phyloP scores from a whole-genome alignment of 2,888 invertebrate genomes.

The Drosophila macrothrix region DNA sequence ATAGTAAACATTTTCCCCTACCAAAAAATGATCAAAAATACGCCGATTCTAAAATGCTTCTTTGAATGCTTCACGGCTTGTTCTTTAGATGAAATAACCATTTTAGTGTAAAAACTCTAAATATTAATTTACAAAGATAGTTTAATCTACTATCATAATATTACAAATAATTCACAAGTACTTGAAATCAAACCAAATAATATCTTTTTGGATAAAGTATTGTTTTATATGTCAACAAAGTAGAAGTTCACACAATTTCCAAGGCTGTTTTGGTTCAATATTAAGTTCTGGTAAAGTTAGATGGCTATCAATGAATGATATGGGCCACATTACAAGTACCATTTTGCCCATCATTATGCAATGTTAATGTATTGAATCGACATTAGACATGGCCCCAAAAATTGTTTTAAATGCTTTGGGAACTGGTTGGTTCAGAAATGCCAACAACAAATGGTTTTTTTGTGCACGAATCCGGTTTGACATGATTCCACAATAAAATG shows the following conservation, averaged over 20 bases:
- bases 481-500: conserved; percentile 72
- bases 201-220: background rate
- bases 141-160: background rate
- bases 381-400: conserved; percentile 59
- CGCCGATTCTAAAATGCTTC: background rate
- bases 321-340: background rate
- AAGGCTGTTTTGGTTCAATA: background rate
- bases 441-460: conserved; percentile 29
- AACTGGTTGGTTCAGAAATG: conserved; percentile 52
- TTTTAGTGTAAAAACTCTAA: background rate
- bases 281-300: background rate
- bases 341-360: conserved; percentile 56
- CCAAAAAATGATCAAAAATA: background rate
- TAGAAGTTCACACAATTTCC: background rate
- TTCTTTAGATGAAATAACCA: background rate
- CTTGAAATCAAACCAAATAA: background rate
- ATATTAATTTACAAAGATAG: background rate
- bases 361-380: conserved; percentile 55
- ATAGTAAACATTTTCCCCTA: background rate
- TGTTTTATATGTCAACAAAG: background rate
- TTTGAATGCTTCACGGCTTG: background rate
- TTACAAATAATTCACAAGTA: background rate
- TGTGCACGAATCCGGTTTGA: conserved; percentile 73
- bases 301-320: background rate
- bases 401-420: conserved; percentile 58